phyloP scores from a whole-genome alignment of 2,113 vertebrate species.

The Psittacula cyanocephala region DNA sequence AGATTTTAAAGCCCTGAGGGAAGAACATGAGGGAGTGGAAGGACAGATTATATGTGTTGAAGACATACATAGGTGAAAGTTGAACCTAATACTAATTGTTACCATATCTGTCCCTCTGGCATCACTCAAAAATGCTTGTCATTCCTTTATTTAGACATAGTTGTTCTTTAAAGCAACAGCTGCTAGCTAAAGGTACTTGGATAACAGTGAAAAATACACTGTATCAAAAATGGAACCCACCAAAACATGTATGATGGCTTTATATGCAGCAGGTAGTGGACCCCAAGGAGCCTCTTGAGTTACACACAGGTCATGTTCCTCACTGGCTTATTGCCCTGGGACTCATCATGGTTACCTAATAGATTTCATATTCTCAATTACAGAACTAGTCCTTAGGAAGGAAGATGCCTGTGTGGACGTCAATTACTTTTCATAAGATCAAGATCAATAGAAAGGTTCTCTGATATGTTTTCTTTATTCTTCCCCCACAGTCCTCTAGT shows the following conservation, averaged over 20 bases:
- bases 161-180: neutral
- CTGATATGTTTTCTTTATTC: neutral
- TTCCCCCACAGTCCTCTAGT: neutral
- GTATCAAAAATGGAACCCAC: neutral
- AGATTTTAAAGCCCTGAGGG: neutral
- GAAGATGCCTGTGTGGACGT: neutral
- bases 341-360: rapidly evolving
- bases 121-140: neutral
- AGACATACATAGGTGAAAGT: neutral
- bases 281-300: neutral
- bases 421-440: neutral
- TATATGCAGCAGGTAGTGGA: neutral
- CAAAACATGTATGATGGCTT: neutral
- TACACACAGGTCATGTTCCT: neutral
- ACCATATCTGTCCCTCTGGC: constrained; percentile 13
- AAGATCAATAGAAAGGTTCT: neutral
- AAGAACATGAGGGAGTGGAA: neutral
- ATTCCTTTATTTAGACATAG: constrained; percentile 1
- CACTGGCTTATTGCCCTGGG: neutral
- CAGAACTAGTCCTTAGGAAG: neutral
- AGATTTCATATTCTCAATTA: neutral
- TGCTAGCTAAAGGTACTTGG: neutral
- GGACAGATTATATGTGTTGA: neutral
- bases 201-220: neutral
- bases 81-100: constrained; percentile 44